Percentiles rank a stretch among this genome's conserved stretches.
Conservation (phyloP, 2,113 vertebrate species). For the Tyto alba region DNA sequence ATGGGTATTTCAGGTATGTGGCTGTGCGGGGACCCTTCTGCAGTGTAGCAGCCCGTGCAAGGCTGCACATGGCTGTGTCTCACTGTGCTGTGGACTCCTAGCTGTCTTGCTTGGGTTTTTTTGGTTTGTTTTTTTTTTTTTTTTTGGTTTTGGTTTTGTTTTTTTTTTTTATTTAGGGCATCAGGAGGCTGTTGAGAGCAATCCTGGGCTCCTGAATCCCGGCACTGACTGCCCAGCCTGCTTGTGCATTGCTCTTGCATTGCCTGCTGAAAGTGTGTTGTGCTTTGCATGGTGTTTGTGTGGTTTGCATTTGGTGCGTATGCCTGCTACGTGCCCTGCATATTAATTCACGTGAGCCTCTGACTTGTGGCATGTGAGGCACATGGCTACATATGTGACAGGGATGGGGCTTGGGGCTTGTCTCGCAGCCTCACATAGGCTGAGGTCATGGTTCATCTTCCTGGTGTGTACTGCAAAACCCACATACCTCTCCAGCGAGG, state of each 20-base stretch:
- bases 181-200: neutral
- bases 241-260: accelerated
- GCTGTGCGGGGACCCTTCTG: neutral
- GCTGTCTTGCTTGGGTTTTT: neutral
- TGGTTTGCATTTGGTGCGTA: neutral
- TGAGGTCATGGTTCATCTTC: neutral
- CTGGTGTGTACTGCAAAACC: accelerated
- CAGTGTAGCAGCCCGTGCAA: accelerated
- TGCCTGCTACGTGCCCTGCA: neutral
- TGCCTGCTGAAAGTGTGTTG: accelerated
- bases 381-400: neutral
- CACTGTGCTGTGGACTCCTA: neutral
- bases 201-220: accelerated
- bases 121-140: neutral
- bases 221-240: neutral
- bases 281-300: neutral
- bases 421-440: neutral
- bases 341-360: neutral
- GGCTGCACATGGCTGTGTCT: neutral
- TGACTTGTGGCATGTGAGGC: accelerated
- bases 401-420: neutral
- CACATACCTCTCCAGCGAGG: accelerated
- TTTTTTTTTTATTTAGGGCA: neutral
- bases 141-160: too few relatives aligned
- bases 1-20: neutral